A percentile compares a stretch with the other conserved stretches of the same genome.
Evolutionary conservation across 2,888 invertebrate species (phyloP).

Genomic region (Acronicta aceris): DNA sequence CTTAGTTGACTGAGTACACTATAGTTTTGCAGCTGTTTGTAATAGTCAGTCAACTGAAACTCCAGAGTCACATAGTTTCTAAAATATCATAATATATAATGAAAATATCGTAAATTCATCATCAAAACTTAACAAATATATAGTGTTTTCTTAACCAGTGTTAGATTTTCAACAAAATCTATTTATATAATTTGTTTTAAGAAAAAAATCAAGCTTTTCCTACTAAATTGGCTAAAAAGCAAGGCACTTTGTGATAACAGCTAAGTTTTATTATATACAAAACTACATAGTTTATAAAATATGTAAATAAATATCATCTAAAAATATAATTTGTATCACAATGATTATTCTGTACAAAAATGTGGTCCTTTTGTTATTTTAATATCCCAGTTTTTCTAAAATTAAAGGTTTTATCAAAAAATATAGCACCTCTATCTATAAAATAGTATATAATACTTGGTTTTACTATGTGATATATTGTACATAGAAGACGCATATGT

Average conservation of each 20-base stretch:
- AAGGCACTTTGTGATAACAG: constrained; percentile 71
- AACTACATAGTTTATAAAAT: constrained; percentile 58
- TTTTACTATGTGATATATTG: constrained; percentile 23
- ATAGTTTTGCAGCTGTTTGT: constrained; percentile 5
- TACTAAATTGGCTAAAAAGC: constrained; percentile 65
- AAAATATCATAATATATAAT: constrained; percentile 50
- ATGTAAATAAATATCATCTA: constrained; percentile 77
- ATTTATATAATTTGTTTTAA: constrained; percentile 52
- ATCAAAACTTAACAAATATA: constrained; percentile 75
- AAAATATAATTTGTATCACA: constrained; percentile 85
- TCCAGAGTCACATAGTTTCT: constrained; percentile 33
- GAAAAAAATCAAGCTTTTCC: constrained; percentile 58
- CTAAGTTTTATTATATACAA: constrained; percentile 66
- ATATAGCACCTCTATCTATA: constrained; percentile 67
- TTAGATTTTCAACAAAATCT: constrained; percentile 67
- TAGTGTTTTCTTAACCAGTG: constrained; percentile 78
- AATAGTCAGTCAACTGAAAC: constrained; percentile 25
- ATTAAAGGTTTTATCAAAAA: constrained; percentile 53
- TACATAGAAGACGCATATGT: constrained; percentile 4
- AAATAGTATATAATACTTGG: constrained; percentile 62
- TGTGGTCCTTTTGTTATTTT: constrained; percentile 72
- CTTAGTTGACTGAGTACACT: constrained; percentile 22
- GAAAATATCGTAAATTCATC: constrained; percentile 73
- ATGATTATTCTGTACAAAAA: constrained; percentile 69
- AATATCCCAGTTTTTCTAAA: constrained; percentile 60